Conservation (phyloP, 2,797 vertebrate genomes). For the Cyprinella venusta region DNA sequence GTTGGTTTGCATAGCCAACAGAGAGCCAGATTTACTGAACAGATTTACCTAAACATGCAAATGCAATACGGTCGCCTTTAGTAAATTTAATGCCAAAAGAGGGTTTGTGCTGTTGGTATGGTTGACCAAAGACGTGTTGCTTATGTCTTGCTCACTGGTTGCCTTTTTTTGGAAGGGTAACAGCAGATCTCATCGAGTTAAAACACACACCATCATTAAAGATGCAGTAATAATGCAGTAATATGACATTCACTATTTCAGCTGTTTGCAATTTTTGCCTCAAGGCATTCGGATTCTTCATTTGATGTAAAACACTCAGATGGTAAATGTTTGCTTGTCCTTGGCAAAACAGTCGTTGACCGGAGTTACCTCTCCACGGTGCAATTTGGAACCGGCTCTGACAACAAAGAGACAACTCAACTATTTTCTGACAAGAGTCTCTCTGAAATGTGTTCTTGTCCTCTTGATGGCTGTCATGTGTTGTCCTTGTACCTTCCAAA, state of each 20-base stretch:
- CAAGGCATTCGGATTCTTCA: slow-evolving; percentile 25
- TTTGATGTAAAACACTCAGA: slow-evolving; percentile 22
- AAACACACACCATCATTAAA: neutral
- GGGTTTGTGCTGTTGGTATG: too few species aligned
- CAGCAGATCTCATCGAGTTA: neutral
- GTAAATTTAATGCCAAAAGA: too few species aligned
- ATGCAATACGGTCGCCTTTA: too few species aligned
- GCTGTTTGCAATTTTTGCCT: slow-evolving; percentile 8
- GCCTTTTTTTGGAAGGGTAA: neutral
- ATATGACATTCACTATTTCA: neutral
- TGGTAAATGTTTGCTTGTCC: slow-evolving; percentile 43
- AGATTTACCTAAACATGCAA: too few species aligned
- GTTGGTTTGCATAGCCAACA: neutral
- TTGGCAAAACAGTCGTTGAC: slow-evolving; percentile 32
- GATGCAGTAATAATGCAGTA: neutral
- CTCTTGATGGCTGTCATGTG: slow-evolving; percentile 51
- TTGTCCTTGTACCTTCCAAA: slow-evolving; percentile 49
- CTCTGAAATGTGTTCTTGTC: slow-evolving; percentile 51
- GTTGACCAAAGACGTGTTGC: neutral
- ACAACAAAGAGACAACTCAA: slow-evolving; percentile 43
- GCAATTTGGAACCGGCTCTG: slow-evolving; percentile 31
- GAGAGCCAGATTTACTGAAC: too few species aligned
- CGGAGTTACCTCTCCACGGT: slow-evolving; percentile 31
- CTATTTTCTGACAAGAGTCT: slow-evolving; percentile 41
- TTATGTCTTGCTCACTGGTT: neutral